Evolutionary conservation across 2,888 invertebrate species (phyloP).

Genomic region (Chesias legatella): DNA sequence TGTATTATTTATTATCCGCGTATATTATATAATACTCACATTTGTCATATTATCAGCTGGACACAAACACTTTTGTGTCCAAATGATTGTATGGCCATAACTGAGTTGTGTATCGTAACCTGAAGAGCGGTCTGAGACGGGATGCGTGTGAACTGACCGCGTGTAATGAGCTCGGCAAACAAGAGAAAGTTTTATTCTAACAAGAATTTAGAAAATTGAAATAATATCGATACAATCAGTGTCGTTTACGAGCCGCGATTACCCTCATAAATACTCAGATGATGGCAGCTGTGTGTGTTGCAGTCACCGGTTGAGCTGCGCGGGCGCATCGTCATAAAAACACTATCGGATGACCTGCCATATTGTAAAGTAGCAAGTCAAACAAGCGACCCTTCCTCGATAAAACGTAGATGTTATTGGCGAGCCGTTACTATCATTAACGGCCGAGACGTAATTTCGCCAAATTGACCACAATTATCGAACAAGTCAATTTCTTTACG

Average conservation of each 20-base stretch:
- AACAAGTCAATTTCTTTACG: slow-evolving; percentile 52
- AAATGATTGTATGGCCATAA: too few relatives aligned
- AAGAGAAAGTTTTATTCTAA: slow-evolving; percentile 46
- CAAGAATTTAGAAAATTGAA: slow-evolving; percentile 47
- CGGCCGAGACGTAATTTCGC: slow-evolving; percentile 46
- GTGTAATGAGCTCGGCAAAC: slow-evolving; percentile 53
- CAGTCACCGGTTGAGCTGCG: slow-evolving; percentile 23
- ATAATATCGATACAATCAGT: slow-evolving; percentile 54
- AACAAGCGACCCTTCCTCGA: slow-evolving; percentile 45
- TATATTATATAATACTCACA: too few relatives aligned
- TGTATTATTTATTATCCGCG: too few relatives aligned
- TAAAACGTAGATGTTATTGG: slow-evolving; percentile 49
- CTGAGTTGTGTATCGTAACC: too few relatives aligned
- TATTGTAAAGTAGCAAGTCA: slow-evolving; percentile 45
- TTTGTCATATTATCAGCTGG: too few relatives aligned
- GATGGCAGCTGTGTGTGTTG: slow-evolving; percentile 36
- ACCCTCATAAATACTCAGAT: slow-evolving; percentile 47
- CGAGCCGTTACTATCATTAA: slow-evolving; percentile 55
- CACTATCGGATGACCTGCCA: slow-evolving; percentile 43
- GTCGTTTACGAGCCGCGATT: slow-evolving; percentile 46
- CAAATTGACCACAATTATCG: slow-evolving; percentile 62
- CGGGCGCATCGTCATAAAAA: slow-evolving; percentile 42
- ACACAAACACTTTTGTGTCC: too few relatives aligned
- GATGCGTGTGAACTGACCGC: slow-evolving; percentile 53
- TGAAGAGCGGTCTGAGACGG: slow-evolving; percentile 19